Conservation (phyloP, 2,888 invertebrate genomes). For the Scelioninae gen. 2 region DNA sequence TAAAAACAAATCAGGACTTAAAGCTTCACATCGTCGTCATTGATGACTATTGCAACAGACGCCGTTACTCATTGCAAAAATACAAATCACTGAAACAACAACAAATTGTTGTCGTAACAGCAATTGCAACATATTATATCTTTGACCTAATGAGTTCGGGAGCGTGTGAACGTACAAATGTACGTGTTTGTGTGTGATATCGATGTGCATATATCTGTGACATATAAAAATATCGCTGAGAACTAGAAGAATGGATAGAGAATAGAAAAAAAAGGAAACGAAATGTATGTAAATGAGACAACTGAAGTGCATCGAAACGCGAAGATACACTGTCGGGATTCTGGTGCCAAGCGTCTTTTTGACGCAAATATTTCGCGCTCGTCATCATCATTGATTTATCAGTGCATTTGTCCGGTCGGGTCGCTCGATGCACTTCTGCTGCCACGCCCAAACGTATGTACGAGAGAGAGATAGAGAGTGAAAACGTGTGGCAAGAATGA, state of each 20-base stretch:
- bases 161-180: background rate
- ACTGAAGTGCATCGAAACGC: constrained; percentile 46
- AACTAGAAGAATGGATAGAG: constrained; percentile 31
- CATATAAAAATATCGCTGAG: constrained; percentile 30
- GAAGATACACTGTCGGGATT: constrained; percentile 22
- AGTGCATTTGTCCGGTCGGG: constrained; percentile 47
- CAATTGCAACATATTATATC: constrained; percentile 4
- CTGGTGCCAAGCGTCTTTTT: constrained; percentile 33
- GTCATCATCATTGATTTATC: constrained; percentile 56
- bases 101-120: constrained; percentile 13
- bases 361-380: constrained; percentile 39
- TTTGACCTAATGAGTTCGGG: background rate
- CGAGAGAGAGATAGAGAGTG: constrained; percentile 9
- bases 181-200: constrained; percentile 12
- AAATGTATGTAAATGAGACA: constrained; percentile 42
- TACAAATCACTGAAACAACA: constrained; percentile 4
- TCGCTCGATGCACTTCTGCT: constrained; percentile 55
- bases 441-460: constrained; percentile 52
- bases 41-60: constrained; percentile 5
- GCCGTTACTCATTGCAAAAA: background rate
- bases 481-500: constrained; percentile 20
- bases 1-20: no score
- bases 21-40: background rate
- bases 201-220: constrained; percentile 24
- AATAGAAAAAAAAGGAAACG: constrained; percentile 17